These are phyloP conservation scores for Heliconius erato DNA, from an alignment of 2,888 invertebrate species.

Conservation along the genomic window DNA sequence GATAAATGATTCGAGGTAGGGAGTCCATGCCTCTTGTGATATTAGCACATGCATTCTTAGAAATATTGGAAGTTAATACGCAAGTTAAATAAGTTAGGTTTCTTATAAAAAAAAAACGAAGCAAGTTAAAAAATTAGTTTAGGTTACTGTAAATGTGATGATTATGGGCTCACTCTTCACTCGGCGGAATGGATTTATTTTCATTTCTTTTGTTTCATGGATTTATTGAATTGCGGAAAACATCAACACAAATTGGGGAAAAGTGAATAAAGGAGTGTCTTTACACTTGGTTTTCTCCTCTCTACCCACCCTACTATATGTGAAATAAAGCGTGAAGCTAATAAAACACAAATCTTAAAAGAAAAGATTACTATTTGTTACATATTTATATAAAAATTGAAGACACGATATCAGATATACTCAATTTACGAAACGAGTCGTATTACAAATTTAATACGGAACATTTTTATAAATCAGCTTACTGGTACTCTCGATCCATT, in stretches of 20 bases:
- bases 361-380: not conserved
- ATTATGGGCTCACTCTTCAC: no score
- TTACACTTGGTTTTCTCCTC: not conserved
- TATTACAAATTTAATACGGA: constrained; percentile 48
- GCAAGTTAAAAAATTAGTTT: not conserved
- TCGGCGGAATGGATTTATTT: no score
- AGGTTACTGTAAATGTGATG: no score
- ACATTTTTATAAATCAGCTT: constrained; percentile 49
- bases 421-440: constrained; percentile 34
- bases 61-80: constrained; percentile 3
- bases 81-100: not conserved
- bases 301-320: not conserved
- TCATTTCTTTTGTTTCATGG: no score
- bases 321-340: not conserved
- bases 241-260: not conserved
- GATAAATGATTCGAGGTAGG: constrained; percentile 47
- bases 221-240: no score
- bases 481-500: constrained; percentile 45
- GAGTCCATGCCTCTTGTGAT: constrained; percentile 37
- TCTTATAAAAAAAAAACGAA: not conserved
- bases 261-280: not conserved
- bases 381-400: not conserved
- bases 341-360: not conserved
- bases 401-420: not conserved
- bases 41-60: constrained; percentile 25